These are phyloP conservation scores for Heteromyza rotundicornis DNA, from an alignment of 2,888 invertebrate genomes.

Conservation along the genomic window DNA sequence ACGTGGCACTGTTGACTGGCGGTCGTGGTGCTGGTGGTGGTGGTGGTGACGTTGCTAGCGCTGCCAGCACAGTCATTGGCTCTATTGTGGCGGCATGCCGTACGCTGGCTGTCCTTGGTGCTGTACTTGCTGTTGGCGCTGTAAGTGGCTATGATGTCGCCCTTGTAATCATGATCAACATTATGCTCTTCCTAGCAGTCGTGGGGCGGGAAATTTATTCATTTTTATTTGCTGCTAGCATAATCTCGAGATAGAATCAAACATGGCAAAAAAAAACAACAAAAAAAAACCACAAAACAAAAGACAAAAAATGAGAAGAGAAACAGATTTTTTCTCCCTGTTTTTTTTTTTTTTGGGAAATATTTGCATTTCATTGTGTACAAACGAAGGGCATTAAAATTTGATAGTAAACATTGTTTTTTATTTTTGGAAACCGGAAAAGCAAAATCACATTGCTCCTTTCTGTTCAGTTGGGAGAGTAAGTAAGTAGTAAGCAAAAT, in stretches of 20 bases:
- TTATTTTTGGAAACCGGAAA: neutral
- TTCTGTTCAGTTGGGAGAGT: slow-evolving; percentile 5
- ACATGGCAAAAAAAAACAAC: neutral
- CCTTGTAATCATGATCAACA: neutral
- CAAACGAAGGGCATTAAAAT: slow-evolving; percentile 3
- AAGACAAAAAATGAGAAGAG: slow-evolving; percentile 3
- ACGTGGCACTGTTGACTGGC: too few species aligned
- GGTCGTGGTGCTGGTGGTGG: slow-evolving; percentile 20
- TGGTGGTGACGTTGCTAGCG: slow-evolving; percentile 4
- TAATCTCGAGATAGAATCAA: slow-evolving; percentile 17
- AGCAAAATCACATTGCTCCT: neutral
- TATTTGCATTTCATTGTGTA: slow-evolving; percentile 44
- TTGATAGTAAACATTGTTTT: slow-evolving; percentile 12
- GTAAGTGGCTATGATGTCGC: slow-evolving; percentile 3
- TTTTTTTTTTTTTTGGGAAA: slow-evolving; percentile 31
- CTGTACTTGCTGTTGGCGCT: slow-evolving; percentile 13
- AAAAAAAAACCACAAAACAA: too few species aligned
- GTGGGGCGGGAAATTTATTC: neutral
- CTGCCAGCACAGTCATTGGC: too few species aligned
- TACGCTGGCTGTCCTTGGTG: too few species aligned
- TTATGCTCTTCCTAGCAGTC: neutral
- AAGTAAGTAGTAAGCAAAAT: slow-evolving; percentile 10
- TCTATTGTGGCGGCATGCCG: too few species aligned
- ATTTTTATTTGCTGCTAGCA: slow-evolving; percentile 9
- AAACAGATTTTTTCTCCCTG: slow-evolving; percentile 24